These are phyloP conservation scores for Paedocypris sp. DNA, from an alignment of 2,113 vertebrate species.

Conservation along the genomic window DNA sequence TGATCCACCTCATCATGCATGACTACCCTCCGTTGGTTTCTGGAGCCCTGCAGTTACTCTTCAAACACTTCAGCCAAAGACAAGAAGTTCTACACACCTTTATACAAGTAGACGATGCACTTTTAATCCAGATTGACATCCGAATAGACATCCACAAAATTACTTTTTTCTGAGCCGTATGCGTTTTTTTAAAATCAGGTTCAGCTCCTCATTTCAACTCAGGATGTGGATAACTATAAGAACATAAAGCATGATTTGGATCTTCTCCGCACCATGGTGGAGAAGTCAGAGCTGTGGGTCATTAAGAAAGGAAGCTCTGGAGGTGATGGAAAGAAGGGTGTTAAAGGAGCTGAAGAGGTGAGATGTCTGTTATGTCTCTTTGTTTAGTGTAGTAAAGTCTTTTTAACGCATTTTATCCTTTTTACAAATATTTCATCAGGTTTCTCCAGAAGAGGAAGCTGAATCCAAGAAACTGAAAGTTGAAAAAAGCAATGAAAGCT, in stretches of 20 bases:
- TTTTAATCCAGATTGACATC: too few relatives aligned
- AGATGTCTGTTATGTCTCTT: background rate
- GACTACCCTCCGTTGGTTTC: slow-evolving; percentile 87
- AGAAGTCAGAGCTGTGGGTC: slow-evolving; percentile 96
- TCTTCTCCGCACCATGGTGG: slow-evolving; percentile 87
- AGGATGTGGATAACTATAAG: slow-evolving; percentile 97
- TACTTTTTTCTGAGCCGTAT: too few relatives aligned
- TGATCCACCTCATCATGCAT: slow-evolving; percentile 92
- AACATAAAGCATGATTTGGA: slow-evolving; percentile 88
- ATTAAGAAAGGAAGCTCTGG: slow-evolving; percentile 79
- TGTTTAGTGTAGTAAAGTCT: background rate
- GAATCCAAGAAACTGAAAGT: slow-evolving; percentile 57
- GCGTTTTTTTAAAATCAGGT: too few relatives aligned
- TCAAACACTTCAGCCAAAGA: slow-evolving; percentile 97
- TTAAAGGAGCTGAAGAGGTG: slow-evolving; percentile 14
- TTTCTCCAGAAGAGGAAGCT: slow-evolving; percentile 51
- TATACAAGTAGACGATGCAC: slow-evolving; percentile 73
- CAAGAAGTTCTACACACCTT: slow-evolving; percentile 94
- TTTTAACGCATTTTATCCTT: background rate
- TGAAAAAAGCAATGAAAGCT: slow-evolving; percentile 88
- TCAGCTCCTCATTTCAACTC: slow-evolving; percentile 85
- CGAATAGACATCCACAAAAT: too few relatives aligned
- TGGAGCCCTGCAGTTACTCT: slow-evolving; percentile 87
- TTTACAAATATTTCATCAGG: background rate
- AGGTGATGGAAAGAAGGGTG: slow-evolving; percentile 60